Evolutionary conservation across 1,140 invertebrate genomes (phyloP), one percentile per base, ranked within the genome.

Genomic region (Diplogasteroides magnus): DNA sequence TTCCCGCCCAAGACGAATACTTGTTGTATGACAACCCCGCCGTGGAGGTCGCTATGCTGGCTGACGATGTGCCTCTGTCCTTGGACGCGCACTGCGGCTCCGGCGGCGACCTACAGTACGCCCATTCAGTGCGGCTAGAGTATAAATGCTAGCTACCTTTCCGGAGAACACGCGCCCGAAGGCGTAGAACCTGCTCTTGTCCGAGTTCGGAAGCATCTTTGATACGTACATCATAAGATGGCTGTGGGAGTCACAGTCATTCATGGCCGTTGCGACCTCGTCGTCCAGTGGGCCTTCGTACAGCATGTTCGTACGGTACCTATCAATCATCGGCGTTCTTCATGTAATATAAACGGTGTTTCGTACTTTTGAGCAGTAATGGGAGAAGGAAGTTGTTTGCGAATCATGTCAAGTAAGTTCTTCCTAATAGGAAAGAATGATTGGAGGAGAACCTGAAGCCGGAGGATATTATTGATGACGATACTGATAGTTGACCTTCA

Each of bases 211-310:
- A 85, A 98, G 96, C 96, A 99, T 99, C 87, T 99, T 99, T 25
- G 94, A 97, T 73, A 99, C 88, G 88, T 98, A 99, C 96, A 99
- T 98, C 94, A 99, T 98, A 27, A 99, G 87, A 25, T 94, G 94
- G 74, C 90, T 96, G 77, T 95, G 90, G 3, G 94, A 90, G 86
- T 99, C 92, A 84, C 96, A 99, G 79, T 85, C 91, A 89, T 94
- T 87, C 57, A 89, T 85, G 31, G 83, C 87, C 83, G 77, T 77
- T 79, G 93, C 94, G 76, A 92, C 94, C 80, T 94, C 92, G 86
- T 99, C 97, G 84, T 98, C 96, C 77, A 89, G 89, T 67, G 96
- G 96, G 85, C 92, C 97, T 88, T 95, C 94, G 83, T 94, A 98
- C 84, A 98, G 87, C 91, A 97, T 91, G 87, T 97, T 95, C 90